Conservation (phyloP, 2,797 vertebrate species). For the Octomys mimax region DNA sequence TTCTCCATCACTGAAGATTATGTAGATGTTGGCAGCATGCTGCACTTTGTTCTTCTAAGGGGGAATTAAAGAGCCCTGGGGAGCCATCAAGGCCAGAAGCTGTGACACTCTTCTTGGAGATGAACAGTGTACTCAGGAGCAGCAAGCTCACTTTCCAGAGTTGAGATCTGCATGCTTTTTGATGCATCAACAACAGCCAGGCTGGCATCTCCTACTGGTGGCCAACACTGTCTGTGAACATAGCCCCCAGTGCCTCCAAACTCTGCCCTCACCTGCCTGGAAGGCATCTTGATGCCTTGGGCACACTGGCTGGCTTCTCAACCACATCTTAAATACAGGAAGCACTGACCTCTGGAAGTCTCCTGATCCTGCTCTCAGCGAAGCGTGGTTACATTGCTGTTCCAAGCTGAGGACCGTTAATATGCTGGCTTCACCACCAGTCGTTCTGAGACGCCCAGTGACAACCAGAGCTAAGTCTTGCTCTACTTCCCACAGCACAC, state of each 20-base stretch:
- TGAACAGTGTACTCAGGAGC: not conserved
- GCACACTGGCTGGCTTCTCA: constrained; percentile 94
- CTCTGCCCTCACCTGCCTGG: constrained; percentile 94
- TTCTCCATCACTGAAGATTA: not conserved
- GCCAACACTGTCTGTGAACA: constrained; percentile 92
- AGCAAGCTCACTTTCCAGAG: not conserved
- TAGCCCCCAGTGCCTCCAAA: constrained; percentile 95
- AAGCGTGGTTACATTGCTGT: constrained; percentile 91
- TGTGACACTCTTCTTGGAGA: not conserved
- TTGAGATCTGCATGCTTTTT: constrained; percentile 89
- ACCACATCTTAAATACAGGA: constrained; percentile 97
- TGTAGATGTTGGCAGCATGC: not conserved
- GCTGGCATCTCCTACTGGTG: constrained; percentile 93
- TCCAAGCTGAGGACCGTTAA: constrained; percentile 94
- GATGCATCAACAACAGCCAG: constrained; percentile 95
- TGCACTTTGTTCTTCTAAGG: not conserved
- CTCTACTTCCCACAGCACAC: constrained; percentile 95
- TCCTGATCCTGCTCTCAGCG: constrained; percentile 92
- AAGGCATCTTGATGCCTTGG: constrained; percentile 95
- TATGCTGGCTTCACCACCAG: constrained; percentile 97
- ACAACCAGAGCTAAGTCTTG: constrained; percentile 94
- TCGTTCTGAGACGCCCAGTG: constrained; percentile 96
- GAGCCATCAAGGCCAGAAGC: not conserved
- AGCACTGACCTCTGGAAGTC: constrained; percentile 95
- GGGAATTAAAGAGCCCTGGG: not conserved